Evolutionary conservation across 1,140 invertebrate genomes (phyloP).

Genomic region (Bombus balteatus): DNA sequence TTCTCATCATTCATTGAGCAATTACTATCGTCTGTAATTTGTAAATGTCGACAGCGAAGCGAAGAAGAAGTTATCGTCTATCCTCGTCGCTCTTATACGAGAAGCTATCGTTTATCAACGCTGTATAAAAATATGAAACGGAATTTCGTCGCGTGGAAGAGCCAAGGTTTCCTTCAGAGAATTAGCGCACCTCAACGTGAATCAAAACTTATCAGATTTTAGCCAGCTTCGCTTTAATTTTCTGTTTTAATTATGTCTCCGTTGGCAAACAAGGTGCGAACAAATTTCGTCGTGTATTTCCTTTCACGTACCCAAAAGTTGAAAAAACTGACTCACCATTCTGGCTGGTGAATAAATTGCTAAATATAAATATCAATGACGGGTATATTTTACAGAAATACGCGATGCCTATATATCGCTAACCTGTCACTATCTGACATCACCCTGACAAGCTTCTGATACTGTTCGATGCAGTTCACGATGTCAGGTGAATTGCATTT

Average conservation of each 20-base stretch:
- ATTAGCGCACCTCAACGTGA: background rate
- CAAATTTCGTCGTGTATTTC: background rate
- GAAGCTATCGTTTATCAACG: background rate
- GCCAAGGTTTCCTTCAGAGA: background rate
- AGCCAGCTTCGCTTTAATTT: background rate
- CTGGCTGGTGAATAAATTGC: background rate
- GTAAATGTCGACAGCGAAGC: background rate
- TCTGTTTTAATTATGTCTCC: background rate
- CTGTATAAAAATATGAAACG: background rate
- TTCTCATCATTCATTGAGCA: background rate
- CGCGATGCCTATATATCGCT: constrained; percentile 91
- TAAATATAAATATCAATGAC: no score
- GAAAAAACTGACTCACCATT: background rate
- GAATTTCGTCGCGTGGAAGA: background rate
- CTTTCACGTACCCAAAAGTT: background rate
- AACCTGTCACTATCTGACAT: constrained; percentile 98
- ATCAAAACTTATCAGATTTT: no score
- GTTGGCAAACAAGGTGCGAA: background rate
- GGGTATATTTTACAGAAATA: constrained; percentile 83
- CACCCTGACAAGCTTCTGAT: constrained; percentile 94
- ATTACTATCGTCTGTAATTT: background rate
- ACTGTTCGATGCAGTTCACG: constrained; percentile 99
- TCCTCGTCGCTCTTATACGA: no score
- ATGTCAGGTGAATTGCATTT: constrained; percentile 87
- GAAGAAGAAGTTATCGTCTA: background rate